Conservation (phyloP, 2,888 invertebrate species). For the Clostera curtula region DNA sequence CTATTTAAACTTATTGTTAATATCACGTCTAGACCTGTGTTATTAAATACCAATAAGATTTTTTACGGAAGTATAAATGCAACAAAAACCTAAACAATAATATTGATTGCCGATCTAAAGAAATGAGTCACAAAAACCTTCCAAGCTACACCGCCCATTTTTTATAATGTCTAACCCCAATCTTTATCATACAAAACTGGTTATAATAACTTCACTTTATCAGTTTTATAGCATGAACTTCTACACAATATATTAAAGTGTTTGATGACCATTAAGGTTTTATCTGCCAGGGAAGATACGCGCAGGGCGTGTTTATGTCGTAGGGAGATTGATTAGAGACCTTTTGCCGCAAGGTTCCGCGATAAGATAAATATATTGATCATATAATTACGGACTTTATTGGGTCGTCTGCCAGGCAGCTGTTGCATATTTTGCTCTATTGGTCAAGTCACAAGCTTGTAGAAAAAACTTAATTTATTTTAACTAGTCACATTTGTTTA, state of each 20-base stretch:
- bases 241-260: conserved; percentile 27
- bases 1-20: too few relatives aligned
- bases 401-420: too few relatives aligned
- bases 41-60: too few relatives aligned
- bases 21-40: too few relatives aligned
- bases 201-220: conserved; percentile 12
- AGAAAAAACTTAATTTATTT: too few relatives aligned
- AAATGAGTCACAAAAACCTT: too few relatives aligned
- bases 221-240: conserved; percentile 26
- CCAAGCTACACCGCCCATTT: conserved; percentile 5
- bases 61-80: too few relatives aligned
- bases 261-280: conserved; percentile 30
- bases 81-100: too few relatives aligned
- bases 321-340: conserved; percentile 35
- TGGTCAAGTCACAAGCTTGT: too few relatives aligned
- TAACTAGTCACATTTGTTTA: too few relatives aligned
- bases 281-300: conserved; percentile 27
- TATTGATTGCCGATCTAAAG: too few relatives aligned
- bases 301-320: conserved; percentile 32
- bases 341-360: conserved; percentile 21
- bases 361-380: conserved; percentile 39
- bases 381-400: conserved; percentile 27
- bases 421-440: too few relatives aligned
- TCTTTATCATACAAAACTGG: conserved; percentile 15
- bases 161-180: conserved; percentile 3